A percentile compares a stretch with the other conserved stretches of the same genome.
Evolutionary conservation across 1,140 invertebrate genomes (phyloP).

Genomic region (Acromyrmex heyeri): DNA sequence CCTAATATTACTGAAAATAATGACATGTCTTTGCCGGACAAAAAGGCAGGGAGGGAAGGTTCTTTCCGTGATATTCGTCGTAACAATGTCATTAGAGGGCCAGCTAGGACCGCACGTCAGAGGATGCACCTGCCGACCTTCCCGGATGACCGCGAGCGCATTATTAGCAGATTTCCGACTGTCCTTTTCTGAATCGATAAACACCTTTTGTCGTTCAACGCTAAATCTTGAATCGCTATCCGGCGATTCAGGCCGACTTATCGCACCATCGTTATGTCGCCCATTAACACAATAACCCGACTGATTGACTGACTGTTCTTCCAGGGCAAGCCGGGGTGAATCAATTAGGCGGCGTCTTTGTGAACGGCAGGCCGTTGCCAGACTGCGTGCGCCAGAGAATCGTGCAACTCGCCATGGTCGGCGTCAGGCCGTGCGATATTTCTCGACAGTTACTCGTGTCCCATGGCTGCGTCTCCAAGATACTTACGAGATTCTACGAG

Average conservation of each 20-base stretch:
- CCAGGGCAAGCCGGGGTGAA: constrained; percentile 97
- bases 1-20: constrained; percentile 45
- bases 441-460: constrained; percentile 97
- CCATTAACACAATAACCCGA: constrained; percentile 34
- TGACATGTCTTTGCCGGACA: constrained; percentile 57
- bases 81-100: constrained; percentile 65
- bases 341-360: constrained; percentile 98
- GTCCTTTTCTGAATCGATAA: constrained; percentile 45
- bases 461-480: constrained; percentile 98
- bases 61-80: constrained; percentile 38
- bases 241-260: neutral
- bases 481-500: constrained; percentile 98
- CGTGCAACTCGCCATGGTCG: constrained; percentile 96
- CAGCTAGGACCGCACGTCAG: constrained; percentile 14
- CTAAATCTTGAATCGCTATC: constrained; percentile 22
- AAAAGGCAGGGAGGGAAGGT: neutral
- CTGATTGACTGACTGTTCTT: constrained; percentile 68
- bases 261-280: constrained; percentile 19
- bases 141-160: constrained; percentile 28
- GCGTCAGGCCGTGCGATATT: constrained; percentile 98
- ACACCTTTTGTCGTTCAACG: constrained; percentile 31
- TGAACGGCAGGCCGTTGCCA: constrained; percentile 97
- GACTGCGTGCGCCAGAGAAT: constrained; percentile 97
- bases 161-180: constrained; percentile 64
- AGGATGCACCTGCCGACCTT: constrained; percentile 60